A percentile compares a stretch with the other conserved stretches of the same genome.
These are phyloP conservation scores for Thereva nobilitata DNA, from an alignment of 2,888 invertebrate genomes.

Conservation along the genomic window DNA sequence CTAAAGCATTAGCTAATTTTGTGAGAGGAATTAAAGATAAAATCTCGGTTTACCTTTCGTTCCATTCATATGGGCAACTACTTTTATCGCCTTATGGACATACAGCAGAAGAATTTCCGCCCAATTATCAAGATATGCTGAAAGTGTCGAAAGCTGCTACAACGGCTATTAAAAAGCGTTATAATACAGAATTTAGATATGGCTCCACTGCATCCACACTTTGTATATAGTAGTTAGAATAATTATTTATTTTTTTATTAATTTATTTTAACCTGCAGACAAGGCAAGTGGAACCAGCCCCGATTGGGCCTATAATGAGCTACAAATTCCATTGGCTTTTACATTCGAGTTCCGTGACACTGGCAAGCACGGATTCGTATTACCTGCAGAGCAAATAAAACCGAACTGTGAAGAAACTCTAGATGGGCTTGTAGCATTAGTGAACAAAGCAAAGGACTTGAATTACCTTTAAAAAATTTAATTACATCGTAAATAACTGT, in stretches of 20 bases:
- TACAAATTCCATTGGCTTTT: constrained; percentile 60
- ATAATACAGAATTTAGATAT: constrained; percentile 60
- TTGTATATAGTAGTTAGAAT: constrained; percentile 57
- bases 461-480: constrained; percentile 55
- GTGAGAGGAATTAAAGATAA: constrained; percentile 57
- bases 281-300: constrained; percentile 57
- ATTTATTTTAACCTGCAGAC: constrained; percentile 49
- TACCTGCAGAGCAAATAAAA: constrained; percentile 68
- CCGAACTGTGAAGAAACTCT: constrained; percentile 65
- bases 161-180: constrained; percentile 59
- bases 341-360: constrained; percentile 69
- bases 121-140: constrained; percentile 59
- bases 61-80: constrained; percentile 69
- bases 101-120: constrained; percentile 51
- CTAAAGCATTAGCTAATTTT: constrained; percentile 59
- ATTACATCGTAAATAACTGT: too few relatives aligned
- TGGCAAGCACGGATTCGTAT: constrained; percentile 69
- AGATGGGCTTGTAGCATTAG: constrained; percentile 61
- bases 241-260: neutral
- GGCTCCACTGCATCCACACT: constrained; percentile 64
- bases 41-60: constrained; percentile 63
- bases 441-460: constrained; percentile 59
- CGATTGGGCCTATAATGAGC: constrained; percentile 63
- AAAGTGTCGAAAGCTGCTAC: constrained; percentile 61
- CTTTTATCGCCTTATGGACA: constrained; percentile 66